Evolutionary conservation across 1,140 invertebrate species (phyloP).

Genomic region (Marisa cornuarietis): DNA sequence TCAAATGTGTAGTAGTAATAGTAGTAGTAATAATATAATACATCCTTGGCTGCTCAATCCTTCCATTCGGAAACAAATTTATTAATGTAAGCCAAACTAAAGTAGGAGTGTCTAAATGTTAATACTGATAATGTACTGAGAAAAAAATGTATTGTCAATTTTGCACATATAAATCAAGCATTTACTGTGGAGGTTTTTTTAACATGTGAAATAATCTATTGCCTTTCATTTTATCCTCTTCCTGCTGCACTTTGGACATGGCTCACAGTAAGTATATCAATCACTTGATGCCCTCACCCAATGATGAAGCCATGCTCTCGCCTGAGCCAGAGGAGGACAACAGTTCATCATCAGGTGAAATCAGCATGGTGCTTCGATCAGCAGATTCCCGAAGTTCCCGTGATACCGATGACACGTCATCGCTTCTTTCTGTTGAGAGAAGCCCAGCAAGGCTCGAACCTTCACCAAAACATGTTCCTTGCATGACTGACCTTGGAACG

Average conservation of each 20-base stretch:
- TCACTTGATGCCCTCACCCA: slow-evolving; percentile 45
- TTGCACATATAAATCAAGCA: no score
- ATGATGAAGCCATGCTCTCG: slow-evolving; percentile 16
- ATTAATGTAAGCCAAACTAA: no score
- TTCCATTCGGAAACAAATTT: no score
- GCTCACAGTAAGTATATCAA: slow-evolving; percentile 49
- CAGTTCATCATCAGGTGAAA: slow-evolving; percentile 22
- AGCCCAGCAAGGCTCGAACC: slow-evolving; percentile 24
- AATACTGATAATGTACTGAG: no score
- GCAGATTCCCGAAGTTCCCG: slow-evolving; percentile 8
- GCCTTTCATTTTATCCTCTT: neutral
- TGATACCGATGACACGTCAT: slow-evolving; percentile 13
- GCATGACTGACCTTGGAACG: slow-evolving; percentile 44
- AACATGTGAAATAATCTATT: no score
- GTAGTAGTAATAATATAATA: no score
- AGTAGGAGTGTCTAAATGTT: no score
- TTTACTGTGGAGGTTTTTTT: no score
- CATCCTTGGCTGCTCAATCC: no score
- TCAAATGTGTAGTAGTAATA: no score
- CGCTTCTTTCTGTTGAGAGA: neutral
- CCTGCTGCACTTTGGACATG: neutral
- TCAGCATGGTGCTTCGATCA: neutral
- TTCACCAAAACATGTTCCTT: slow-evolving; percentile 27
- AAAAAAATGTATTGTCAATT: no score
- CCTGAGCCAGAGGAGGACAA: slow-evolving; percentile 30